Conservation (phyloP, 2,888 invertebrate genomes). For the Neelides folsomi region DNA sequence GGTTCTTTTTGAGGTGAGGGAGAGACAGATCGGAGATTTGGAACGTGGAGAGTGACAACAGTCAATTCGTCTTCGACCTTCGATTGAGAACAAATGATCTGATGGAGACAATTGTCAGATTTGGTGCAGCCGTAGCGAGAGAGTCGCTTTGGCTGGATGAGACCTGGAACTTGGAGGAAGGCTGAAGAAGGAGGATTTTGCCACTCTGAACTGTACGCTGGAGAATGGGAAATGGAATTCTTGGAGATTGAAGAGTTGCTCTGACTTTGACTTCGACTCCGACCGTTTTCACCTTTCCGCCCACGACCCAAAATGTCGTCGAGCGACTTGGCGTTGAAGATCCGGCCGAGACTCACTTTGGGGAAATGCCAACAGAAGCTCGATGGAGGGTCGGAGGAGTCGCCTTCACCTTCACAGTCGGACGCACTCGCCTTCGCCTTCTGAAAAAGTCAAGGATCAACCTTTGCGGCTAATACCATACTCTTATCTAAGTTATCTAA, state of each 20-base stretch:
- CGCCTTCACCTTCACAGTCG: constrained; percentile 1
- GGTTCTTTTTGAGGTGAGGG: background rate
- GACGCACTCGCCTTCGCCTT: background rate
- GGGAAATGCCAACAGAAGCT: constrained; percentile 31
- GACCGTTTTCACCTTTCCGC: background rate
- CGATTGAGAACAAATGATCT: constrained; percentile 16
- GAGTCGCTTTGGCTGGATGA: background rate
- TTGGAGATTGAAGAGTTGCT: constrained; percentile 9
- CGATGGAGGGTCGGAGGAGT: background rate
- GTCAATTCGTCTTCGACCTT: background rate
- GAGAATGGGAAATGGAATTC: constrained; percentile 7
- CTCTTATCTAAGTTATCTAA: too few relatives aligned
- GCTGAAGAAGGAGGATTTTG: background rate
- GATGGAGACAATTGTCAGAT: constrained; percentile 30
- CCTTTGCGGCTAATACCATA: too few relatives aligned
- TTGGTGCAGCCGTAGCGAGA: constrained; percentile 18
- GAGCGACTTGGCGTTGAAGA: constrained; percentile 32
- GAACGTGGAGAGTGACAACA: too few relatives aligned
- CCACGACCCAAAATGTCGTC: constrained; percentile 29
- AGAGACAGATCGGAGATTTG: background rate
- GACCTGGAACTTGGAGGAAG: background rate
- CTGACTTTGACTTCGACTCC: constrained; percentile 6
- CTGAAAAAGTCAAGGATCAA: too few relatives aligned
- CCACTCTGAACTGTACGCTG: constrained; percentile 7
- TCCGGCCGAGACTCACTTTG: constrained; percentile 25